Conservation (phyloP, 2,113 vertebrate genomes). For the Aramus guarauna region DNA sequence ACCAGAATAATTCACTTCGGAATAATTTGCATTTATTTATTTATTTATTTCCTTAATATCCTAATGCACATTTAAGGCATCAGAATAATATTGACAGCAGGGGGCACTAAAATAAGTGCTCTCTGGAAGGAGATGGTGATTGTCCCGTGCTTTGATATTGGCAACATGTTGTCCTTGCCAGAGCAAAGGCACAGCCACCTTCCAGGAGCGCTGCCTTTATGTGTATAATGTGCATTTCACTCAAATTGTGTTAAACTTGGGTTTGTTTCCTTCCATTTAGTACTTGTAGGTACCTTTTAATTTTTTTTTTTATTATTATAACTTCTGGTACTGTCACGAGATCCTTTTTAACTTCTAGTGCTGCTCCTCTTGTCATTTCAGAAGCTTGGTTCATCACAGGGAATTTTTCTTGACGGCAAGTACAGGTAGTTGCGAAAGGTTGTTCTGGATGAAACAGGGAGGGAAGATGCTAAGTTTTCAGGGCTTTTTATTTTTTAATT, state of each 20-base stretch:
- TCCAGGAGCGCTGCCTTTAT: not conserved
- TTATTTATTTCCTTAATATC: not conserved
- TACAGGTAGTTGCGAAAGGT: not conserved
- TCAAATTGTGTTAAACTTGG: not conserved
- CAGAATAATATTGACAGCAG: not conserved
- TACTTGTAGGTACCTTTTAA: not conserved
- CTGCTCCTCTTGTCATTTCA: not conserved
- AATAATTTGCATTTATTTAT: not conserved
- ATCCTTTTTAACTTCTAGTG: not conserved
- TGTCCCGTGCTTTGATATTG: not conserved
- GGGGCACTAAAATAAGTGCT: not conserved
- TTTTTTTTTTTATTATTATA: not conserved
- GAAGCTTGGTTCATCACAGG: not conserved
- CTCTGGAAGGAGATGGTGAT: not conserved
- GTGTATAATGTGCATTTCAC: not conserved
- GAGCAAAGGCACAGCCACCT: not conserved
- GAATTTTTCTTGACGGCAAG: not conserved
- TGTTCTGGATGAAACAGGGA: not conserved
- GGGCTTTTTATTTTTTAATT: not conserved
- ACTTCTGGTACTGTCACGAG: not conserved
- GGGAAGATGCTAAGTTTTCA: not conserved
- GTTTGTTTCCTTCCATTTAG: not conserved
- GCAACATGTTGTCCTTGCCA: not conserved
- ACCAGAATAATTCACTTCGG: not conserved
- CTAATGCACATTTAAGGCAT: not conserved